Base-by-base conservation (phyloP, 1,140 invertebrate genomes). In the Eubasilissa regina region DNA sequence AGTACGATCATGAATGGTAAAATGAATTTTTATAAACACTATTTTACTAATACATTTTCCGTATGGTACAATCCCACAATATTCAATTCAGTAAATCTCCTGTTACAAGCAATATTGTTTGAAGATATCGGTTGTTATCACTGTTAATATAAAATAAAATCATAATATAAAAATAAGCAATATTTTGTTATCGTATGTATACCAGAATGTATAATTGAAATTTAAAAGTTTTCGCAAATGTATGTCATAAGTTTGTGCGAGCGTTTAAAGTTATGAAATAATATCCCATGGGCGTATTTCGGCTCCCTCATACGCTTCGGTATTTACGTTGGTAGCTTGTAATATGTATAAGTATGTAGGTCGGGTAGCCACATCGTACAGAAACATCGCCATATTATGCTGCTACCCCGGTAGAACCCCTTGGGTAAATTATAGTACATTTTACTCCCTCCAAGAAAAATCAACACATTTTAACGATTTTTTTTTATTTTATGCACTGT, bases 201-300 rank as follows among this genome's bases (percentile, higher is more conserved):
- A 51, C 48, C 48, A 51, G 48, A 1, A 15, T 1, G 48, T 51
- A 35, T 3, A 35, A 35, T 35, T 35, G 25, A 35, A 35, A 35
- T 35, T 35, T 35, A 35, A 35, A 35, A 35, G 25, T 35, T 51
- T 51, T 51, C 48, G 48, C 48, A 15, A 51, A 13, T 13, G 48
- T 13, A 15, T 64, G 60, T 43, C 60, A 64, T n/a, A 64, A 64
- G 21, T 64, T 64, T 64, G 21, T n/a, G 13, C 8, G 35, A 64
- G 60, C 60, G 25, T 44, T 35, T 12, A 64, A 64, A 64, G 60
- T 64, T 64, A 25, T 21, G 60, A 64, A 64, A 64, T 44, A 13
- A 13, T 12, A 35, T 64, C 60, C 60, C 60, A 25, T 10, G 60
- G 60, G 25, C 10, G 21, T 25, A 13, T 64, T 64, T 1, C 35